Percentiles rank a stretch among this genome's conserved stretches.
These are phyloP conservation scores for Sceliomorpha sp. DNA, from an alignment of 2,888 invertebrate genomes.

Conservation along the genomic window DNA sequence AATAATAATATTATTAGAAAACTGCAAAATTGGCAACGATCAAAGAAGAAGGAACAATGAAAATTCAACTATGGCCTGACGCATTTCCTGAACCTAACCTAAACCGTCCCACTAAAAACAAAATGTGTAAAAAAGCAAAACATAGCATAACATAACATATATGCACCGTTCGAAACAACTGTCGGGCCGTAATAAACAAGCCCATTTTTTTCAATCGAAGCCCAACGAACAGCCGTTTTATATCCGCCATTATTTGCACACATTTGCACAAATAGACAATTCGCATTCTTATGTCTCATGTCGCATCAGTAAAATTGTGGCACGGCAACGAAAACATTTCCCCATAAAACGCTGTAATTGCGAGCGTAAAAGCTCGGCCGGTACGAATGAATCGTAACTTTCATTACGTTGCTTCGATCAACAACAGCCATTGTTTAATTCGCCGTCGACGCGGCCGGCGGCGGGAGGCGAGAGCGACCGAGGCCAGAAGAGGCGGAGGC, in stretches of 20 bases:
- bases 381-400: conserved; percentile 33
- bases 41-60: too few relatives aligned
- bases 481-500: too few relatives aligned
- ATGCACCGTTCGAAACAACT: neutral
- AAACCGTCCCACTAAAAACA: too few relatives aligned
- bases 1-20: too few relatives aligned
- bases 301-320: conserved; percentile 6
- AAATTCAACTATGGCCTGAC: too few relatives aligned
- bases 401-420: conserved; percentile 33
- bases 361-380: conserved; percentile 26
- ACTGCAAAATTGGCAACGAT: too few relatives aligned
- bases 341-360: conserved; percentile 32
- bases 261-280: conserved; percentile 29
- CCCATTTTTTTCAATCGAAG: conserved; percentile 18
- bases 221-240: conserved; percentile 28
- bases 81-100: too few relatives aligned
- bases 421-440: conserved; percentile 42
- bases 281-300: conserved; percentile 26
- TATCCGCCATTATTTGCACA: conserved; percentile 12
- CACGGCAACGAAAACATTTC: conserved; percentile 9
- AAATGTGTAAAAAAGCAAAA: conserved; percentile 29
- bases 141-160: too few relatives aligned
- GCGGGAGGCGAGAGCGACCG: too few relatives aligned
- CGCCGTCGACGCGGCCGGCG: conserved; percentile 13
- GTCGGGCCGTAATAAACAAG: conserved; percentile 18